phyloP scores from a whole-genome alignment of 2,888 invertebrate species.

The Cylloceria caligata region DNA sequence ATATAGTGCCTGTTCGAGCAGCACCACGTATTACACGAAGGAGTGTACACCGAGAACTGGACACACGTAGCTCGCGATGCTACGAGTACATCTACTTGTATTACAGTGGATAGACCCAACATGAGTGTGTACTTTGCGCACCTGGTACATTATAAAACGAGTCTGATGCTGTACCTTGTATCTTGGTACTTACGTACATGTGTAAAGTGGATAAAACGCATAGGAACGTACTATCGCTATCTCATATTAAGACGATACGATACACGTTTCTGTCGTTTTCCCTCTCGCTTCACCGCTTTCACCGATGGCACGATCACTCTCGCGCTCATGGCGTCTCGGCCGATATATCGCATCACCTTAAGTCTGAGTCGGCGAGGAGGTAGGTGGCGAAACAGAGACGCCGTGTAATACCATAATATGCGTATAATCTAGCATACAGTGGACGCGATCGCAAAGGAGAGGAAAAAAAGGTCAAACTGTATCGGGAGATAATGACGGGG shows the following conservation, averaged over 20 bases:
- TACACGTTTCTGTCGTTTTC: background rate
- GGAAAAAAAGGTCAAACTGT: conserved; percentile 78
- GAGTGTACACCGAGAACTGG: conserved; percentile 6
- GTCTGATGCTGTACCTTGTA: conserved; percentile 21
- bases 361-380: conserved; percentile 7
- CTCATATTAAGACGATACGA: background rate
- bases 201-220: conserved; percentile 19
- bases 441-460: conserved; percentile 61
- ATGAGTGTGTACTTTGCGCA: conserved; percentile 37
- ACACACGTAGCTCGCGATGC: background rate
- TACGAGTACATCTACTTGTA: background rate
- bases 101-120: conserved; percentile 21
- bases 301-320: background rate
- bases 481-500: conserved; percentile 80
- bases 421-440: background rate
- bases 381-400: conserved; percentile 64
- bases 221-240: background rate
- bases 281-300: background rate
- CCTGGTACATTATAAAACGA: conserved; percentile 27
- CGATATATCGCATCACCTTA: conserved; percentile 3
- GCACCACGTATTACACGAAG: conserved; percentile 18
- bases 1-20: conserved; percentile 1
- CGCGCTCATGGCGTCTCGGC: background rate
- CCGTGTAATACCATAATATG: conserved; percentile 70
- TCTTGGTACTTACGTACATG: conserved; percentile 5